A percentile compares a stretch with the other conserved stretches of the same genome.
Evolutionary conservation across 1,140 invertebrate species (phyloP).

Genomic region (Danaus melanippus): DNA sequence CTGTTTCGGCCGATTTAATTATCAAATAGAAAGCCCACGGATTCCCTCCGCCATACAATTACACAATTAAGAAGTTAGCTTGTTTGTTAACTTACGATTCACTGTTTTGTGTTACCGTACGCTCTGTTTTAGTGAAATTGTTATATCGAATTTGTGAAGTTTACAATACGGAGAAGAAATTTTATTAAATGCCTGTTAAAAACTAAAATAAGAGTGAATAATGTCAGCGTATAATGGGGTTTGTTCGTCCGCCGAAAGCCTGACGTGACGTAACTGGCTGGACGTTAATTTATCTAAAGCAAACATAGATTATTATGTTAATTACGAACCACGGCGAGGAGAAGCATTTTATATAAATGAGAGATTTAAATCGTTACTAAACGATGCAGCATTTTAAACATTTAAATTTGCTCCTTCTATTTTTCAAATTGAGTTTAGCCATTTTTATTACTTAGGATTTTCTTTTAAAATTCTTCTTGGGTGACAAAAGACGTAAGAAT

Average conservation of each 20-base stretch:
- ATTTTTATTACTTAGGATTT: too few relatives aligned
- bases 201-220: too few relatives aligned
- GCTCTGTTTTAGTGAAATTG: constrained; percentile 9
- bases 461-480: too few relatives aligned
- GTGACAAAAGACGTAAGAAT: background rate
- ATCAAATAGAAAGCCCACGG: constrained; percentile 11
- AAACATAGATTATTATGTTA: constrained; percentile 19
- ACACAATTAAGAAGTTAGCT: constrained; percentile 17
- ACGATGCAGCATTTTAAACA: constrained; percentile 2
- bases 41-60: constrained; percentile 18
- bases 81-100: constrained; percentile 8
- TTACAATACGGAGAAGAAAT: too few relatives aligned
- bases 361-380: constrained; percentile 11
- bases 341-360: constrained; percentile 13
- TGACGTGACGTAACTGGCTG: too few relatives aligned
- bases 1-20: constrained; percentile 14
- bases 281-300: constrained; percentile 18
- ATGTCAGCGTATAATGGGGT: too few relatives aligned
- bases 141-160: background rate
- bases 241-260: too few relatives aligned
- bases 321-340: constrained; percentile 13
- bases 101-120: constrained; percentile 1
- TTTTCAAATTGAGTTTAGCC: too few relatives aligned
- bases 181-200: too few relatives aligned
- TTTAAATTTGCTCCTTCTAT: too few relatives aligned